phyloP scores from a whole-genome alignment of 2,113 vertebrate species.

The Candoia aspera region DNA sequence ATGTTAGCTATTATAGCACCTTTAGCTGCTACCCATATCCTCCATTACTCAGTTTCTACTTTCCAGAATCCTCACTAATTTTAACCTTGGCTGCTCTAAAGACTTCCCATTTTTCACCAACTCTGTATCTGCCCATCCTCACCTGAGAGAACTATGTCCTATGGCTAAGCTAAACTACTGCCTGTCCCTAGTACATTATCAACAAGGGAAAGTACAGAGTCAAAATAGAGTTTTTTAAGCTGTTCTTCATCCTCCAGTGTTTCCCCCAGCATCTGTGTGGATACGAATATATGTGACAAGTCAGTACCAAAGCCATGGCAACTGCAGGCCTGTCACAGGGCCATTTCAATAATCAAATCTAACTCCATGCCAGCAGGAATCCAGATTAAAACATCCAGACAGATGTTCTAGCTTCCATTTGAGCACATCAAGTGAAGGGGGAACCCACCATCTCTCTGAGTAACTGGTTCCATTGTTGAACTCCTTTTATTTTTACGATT shows the following conservation, averaged over 20 bases:
- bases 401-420: background rate
- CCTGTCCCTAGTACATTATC: background rate
- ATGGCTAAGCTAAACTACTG: no score
- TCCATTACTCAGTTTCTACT: no score
- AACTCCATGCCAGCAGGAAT: background rate
- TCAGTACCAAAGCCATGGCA: background rate
- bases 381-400: background rate
- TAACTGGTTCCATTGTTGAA: background rate
- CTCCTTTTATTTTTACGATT: background rate
- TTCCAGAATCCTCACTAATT: no score
- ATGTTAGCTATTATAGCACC: no score
- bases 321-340: background rate
- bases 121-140: no score
- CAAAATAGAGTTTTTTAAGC: background rate
- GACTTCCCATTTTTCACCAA: no score
- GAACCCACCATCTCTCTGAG: background rate
- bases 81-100: no score
- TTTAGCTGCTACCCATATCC: no score
- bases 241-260: background rate
- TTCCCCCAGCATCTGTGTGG: background rate
- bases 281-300: background rate
- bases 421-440: background rate
- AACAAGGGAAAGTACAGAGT: background rate
- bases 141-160: no score
- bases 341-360: background rate